Base-by-base conservation (phyloP, 2,888 invertebrate genomes). In the Metalampra italica region DNA sequence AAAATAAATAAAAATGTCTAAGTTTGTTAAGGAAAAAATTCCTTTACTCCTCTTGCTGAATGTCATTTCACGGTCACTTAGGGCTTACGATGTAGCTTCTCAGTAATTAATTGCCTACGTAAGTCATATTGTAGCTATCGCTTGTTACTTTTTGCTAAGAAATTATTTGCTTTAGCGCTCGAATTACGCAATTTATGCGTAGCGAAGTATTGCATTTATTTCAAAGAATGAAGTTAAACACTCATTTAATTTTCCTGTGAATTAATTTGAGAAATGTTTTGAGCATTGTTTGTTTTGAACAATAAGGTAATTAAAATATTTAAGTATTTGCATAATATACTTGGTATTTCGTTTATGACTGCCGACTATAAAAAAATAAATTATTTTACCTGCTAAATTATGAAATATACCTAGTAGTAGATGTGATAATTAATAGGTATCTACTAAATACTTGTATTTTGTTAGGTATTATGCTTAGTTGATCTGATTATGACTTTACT, bases 11-110 rank as follows among this genome's bases (percentile, higher is more conserved):
- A 59, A 64, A 63, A 61, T 54, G 53, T 12, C 40, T 52, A 56
- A 52, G 47, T 52, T 53, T 49, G 56, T 50, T 52, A 49, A 48
- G 49, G 46, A 53, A 57, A 56, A 50, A 57, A 59, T 32, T 29
- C 40, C 30, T 42, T 46, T 45, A 8, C 40, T 38, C 41, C 39
- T 14, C 47, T 34, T 39, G 13, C 38, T 63, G 63, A 72, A 75
- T 78, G 76, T 77, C 76, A 74, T 82, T 82, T 78, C 77, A 82
- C 78, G 83, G 82, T 79, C 77, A 59, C 70, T 79, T 71, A 65
- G 60, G 60, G 60, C 53, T 53, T 50, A 54, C 53, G 48, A 48
- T 51, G 52, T 22, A 22, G 22, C 54, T 39, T 50, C 54, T 46
- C 48, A 51, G 53, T 52, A 57, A 58, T 59, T 60, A 59, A 61